A percentile compares a stretch with the other conserved stretches of the same genome.
Conservation (phyloP, 2,113 vertebrate genomes). For the Misgurnus mizolepis region DNA sequence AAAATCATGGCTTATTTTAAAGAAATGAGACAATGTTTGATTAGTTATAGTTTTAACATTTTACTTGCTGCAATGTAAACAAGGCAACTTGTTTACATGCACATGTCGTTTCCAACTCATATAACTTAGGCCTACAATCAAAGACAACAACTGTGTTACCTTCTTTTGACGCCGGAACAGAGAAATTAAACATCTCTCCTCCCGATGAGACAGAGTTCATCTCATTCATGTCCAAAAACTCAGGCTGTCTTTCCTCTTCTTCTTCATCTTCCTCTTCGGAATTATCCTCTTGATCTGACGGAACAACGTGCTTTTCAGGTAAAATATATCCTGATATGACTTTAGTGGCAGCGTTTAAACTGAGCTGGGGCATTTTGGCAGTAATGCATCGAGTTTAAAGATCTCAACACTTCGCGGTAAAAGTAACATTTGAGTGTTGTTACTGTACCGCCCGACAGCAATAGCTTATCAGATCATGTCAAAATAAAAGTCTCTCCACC, state of each 20-base stretch:
- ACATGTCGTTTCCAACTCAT: background rate
- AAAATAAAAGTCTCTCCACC: background rate
- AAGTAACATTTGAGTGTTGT: no score
- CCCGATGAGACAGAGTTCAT: conserved; percentile 49
- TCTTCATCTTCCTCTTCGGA: conserved; percentile 47
- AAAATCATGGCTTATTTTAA: no score
- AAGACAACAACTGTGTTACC: conserved; percentile 30
- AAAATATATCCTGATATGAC: conserved; percentile 51
- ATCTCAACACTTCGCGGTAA: background rate
- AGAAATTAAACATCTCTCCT: conserved; percentile 30
- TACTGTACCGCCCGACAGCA: background rate
- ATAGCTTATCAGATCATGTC: background rate
- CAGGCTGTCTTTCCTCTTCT: conserved; percentile 42
- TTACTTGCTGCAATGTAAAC: background rate
- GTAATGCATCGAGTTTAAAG: accelerated
- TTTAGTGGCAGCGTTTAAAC: background rate
- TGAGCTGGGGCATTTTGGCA: background rate
- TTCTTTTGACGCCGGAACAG: conserved; percentile 17
- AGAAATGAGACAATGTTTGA: no score
- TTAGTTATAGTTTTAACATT: no score
- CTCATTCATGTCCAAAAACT: conserved; percentile 60
- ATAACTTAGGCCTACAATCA: background rate
- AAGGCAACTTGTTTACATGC: background rate
- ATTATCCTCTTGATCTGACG: background rate
- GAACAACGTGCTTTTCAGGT: conserved; percentile 5